phyloP scores from a whole-genome alignment of 2,888 invertebrate species.

The Onthophagus sagittarius region DNA sequence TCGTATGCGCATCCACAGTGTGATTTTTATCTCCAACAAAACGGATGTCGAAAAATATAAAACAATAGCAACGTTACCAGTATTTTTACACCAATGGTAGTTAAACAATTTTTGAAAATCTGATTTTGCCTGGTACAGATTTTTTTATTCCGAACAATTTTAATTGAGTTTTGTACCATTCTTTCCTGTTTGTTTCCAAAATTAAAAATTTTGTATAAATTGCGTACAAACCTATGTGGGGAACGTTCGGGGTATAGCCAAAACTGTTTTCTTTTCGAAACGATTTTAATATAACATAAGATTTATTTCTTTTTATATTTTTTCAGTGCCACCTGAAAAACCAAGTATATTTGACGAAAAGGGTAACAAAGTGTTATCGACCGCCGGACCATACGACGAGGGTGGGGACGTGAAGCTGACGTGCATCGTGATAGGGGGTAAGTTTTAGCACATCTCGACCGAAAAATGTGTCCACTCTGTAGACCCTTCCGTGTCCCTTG shows the following conservation, averaged over 20 bases:
- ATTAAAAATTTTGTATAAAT: too few relatives aligned
- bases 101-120: neutral
- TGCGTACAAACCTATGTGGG: too few relatives aligned
- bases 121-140: neutral
- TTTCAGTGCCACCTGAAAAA: conserved; percentile 70
- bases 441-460: conserved; percentile 37
- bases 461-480: conserved; percentile 8
- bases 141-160: neutral
- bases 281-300: neutral
- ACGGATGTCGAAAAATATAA: neutral
- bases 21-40: neutral
- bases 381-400: conserved; percentile 72
- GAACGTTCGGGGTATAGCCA: too few relatives aligned
- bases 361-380: conserved; percentile 58
- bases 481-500: neutral
- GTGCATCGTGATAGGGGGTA: conserved; percentile 76
- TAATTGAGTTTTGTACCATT: neutral
- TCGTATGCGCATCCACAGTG: neutral
- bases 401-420: conserved; percentile 66
- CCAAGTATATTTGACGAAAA: conserved; percentile 69
- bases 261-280: too few relatives aligned
- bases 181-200: neutral
- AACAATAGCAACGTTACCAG: neutral
- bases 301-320: conserved; percentile 17
- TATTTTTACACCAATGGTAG: neutral